Percentiles rank a stretch among this genome's conserved stretches.
Evolutionary conservation across 1,140 invertebrate genomes (phyloP).

Genomic region (Brachionus plicatilis): DNA sequence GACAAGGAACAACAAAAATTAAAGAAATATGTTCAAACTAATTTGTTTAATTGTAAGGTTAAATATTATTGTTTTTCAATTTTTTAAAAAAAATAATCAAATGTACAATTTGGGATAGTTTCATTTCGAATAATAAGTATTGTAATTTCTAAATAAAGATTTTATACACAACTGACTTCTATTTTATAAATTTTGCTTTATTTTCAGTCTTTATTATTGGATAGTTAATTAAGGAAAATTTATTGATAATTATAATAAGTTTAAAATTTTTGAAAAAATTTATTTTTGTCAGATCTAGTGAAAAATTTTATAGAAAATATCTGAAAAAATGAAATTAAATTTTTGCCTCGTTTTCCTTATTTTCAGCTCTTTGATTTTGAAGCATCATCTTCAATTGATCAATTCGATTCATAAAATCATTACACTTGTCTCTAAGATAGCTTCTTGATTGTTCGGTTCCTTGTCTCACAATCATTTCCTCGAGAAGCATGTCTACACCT

Average conservation of each 20-base stretch:
- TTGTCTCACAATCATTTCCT: constrained; percentile 33
- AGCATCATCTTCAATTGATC: constrained; percentile 39
- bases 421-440: constrained; percentile 39
- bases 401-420: constrained; percentile 40
- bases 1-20: no score
- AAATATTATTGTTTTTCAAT: no score
- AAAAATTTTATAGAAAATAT: not conserved
- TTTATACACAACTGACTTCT: no score
- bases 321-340: not conserved
- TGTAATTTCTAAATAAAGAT: no score
- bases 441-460: constrained; percentile 40
- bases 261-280: not conserved
- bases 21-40: no score
- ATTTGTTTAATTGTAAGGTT: no score
- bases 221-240: no score
- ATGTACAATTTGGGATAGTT: no score
- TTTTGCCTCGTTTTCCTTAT: not conserved
- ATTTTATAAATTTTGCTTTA: no score
- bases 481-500: constrained; percentile 38
- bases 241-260: not conserved
- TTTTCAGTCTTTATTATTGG: no score
- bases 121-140: no score
- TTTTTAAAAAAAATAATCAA: no score
- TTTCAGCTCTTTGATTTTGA: constrained; percentile 6
- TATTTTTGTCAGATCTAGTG: not conserved